Evolutionary conservation across 2,113 vertebrate species (phyloP).

Genomic region (Otocyon megalotis): DNA sequence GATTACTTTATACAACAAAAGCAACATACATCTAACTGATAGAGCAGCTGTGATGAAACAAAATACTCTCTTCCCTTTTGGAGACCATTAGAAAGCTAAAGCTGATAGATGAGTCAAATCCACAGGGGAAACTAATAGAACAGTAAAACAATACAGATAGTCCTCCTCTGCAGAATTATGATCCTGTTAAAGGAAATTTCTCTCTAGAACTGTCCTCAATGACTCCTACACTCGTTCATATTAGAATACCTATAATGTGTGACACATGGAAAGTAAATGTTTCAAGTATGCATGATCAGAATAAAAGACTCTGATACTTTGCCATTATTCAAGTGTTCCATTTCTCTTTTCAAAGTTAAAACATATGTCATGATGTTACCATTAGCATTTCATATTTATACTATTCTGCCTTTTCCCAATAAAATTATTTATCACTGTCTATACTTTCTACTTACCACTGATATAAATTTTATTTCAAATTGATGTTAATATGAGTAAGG

Average conservation of each 20-base stretch:
- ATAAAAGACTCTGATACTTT: not conserved
- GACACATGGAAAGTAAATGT: not conserved
- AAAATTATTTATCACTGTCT: not conserved
- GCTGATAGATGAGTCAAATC: not conserved
- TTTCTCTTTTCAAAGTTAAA: slow-evolving; percentile 8
- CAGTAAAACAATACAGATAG: not conserved
- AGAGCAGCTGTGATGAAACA: not conserved
- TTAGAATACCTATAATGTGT: not conserved
- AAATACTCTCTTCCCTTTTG: not conserved
- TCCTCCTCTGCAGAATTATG: not conserved
- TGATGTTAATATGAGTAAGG: not conserved
- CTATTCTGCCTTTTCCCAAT: not conserved
- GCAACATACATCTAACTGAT: not conserved
- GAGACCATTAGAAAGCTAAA: not conserved
- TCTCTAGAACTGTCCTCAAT: not conserved
- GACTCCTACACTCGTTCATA: not conserved
- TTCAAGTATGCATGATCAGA: not conserved
- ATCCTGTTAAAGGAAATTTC: not conserved
- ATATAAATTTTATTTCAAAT: not conserved
- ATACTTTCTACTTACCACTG: not conserved
- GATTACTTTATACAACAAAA: not conserved
- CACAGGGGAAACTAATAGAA: not conserved
- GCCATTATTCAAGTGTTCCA: not conserved
- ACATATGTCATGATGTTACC: not conserved
- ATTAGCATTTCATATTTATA: slow-evolving; percentile 8